phyloP scores from a whole-genome alignment of 2,888 invertebrate species.

The Brenthis ino region DNA sequence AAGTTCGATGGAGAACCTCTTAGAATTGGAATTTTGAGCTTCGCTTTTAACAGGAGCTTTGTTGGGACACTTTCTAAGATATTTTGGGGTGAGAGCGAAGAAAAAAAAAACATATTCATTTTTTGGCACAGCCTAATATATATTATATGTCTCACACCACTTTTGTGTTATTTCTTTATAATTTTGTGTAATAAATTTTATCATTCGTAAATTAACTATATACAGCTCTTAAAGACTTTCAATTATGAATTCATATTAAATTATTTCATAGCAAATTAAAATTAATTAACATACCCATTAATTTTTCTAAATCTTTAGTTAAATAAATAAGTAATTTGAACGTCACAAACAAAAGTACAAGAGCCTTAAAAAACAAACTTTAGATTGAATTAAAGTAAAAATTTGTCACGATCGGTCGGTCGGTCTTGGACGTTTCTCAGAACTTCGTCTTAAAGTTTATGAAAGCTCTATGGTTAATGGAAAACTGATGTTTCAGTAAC shows the following conservation, averaged over 20 bases:
- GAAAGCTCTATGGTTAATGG: constrained; percentile 26
- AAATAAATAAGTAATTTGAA: constrained; percentile 2
- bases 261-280: constrained; percentile 3
- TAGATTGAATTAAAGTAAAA: constrained; percentile 31
- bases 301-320: constrained; percentile 8
- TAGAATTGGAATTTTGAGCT: too few relatives aligned
- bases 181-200: too few relatives aligned
- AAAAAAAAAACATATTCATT: too few relatives aligned
- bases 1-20: too few relatives aligned
- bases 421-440: constrained; percentile 1
- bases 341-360: constrained; percentile 6
- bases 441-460: constrained; percentile 14
- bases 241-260: neutral
- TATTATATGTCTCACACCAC: too few relatives aligned
- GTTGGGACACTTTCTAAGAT: too few relatives aligned
- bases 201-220: neutral
- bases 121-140: too few relatives aligned
- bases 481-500: constrained; percentile 32
- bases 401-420: constrained; percentile 10
- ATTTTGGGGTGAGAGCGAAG: too few relatives aligned
- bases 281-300: constrained; percentile 16
- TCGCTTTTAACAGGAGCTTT: too few relatives aligned
- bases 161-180: too few relatives aligned
- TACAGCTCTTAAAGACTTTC: constrained; percentile 6
- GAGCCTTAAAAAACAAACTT: constrained; percentile 33